Percentiles rank a stretch among this genome's conserved stretches.
Evolutionary conservation across 2,888 invertebrate species (phyloP).

Genomic region (Scaptomyza parva): DNA sequence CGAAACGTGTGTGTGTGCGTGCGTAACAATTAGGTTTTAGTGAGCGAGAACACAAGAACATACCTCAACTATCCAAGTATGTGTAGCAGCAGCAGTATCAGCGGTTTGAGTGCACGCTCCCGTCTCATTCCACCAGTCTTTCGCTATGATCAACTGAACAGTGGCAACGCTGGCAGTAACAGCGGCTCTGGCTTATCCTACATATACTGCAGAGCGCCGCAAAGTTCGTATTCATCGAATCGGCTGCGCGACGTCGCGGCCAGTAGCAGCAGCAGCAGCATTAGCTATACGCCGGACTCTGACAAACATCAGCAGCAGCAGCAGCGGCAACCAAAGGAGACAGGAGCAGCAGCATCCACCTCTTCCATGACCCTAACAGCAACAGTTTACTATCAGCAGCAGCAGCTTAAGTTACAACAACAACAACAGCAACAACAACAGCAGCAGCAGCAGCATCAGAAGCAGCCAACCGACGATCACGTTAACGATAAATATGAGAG

Average conservation of each 20-base stretch:
- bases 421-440: conserved; percentile 51
- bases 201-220: conserved; percentile 65
- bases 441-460: conserved; percentile 14
- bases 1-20: not conserved
- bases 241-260: conserved; percentile 57
- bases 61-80: conserved; percentile 28
- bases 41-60: conserved; percentile 39
- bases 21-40: conserved; percentile 44
- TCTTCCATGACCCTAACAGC: conserved; percentile 67
- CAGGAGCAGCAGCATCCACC: conserved; percentile 16
- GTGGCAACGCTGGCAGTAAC: conserved; percentile 22
- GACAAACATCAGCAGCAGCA: conserved; percentile 31
- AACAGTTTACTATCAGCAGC: conserved; percentile 71
- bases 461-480: conserved; percentile 11
- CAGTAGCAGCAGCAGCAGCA: conserved; percentile 19
- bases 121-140: conserved; percentile 15
- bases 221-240: conserved; percentile 72
- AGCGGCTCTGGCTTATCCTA: conserved; percentile 37
- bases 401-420: conserved; percentile 39
- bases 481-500: conserved; percentile 55
- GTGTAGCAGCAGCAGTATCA: not conserved
- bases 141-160: conserved; percentile 29
- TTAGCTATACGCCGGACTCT: conserved; percentile 3
- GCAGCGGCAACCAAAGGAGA: conserved; percentile 12
- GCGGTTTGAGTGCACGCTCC: conserved; percentile 2